Evolutionary conservation across 2,113 vertebrate genomes (phyloP).

Genomic region (Furnarius figulus): DNA sequence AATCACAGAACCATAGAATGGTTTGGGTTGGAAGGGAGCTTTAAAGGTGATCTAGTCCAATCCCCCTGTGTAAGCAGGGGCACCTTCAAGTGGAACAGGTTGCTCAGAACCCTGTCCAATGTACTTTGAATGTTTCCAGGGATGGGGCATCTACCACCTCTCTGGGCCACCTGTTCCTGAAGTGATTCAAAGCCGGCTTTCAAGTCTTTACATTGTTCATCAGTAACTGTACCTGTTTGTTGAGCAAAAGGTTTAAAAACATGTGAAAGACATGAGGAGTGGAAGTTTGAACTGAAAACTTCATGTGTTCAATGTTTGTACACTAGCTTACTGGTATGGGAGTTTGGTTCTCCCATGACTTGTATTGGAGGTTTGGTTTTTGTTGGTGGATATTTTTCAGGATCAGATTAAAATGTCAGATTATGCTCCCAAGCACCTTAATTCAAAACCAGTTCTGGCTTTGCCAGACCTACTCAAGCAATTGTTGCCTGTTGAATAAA

Average conservation of each 20-base stretch:
- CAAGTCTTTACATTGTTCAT: neutral
- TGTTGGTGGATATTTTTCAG: neutral
- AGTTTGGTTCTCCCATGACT: neutral
- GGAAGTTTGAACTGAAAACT: neutral
- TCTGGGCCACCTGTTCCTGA: neutral
- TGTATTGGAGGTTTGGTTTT: neutral
- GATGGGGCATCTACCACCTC: neutral
- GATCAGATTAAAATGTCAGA: neutral
- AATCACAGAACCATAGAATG: neutral
- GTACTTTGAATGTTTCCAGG: neutral
- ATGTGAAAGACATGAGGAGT: neutral
- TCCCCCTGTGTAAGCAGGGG: neutral
- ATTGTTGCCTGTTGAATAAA: neutral
- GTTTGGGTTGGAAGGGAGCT: neutral
- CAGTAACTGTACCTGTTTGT: neutral
- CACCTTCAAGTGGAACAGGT: neutral
- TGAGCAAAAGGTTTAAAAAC: neutral
- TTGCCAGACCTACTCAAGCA: neutral
- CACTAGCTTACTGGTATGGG: neutral
- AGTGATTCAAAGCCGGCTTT: neutral
- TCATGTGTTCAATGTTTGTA: rapidly evolving
- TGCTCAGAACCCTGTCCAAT: neutral
- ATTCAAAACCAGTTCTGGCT: neutral
- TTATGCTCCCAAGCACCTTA: neutral
- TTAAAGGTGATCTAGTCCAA: neutral